Base-by-base conservation (phyloP, 2,888 invertebrate genomes). In the Choristoneura rosaceana region DNA sequence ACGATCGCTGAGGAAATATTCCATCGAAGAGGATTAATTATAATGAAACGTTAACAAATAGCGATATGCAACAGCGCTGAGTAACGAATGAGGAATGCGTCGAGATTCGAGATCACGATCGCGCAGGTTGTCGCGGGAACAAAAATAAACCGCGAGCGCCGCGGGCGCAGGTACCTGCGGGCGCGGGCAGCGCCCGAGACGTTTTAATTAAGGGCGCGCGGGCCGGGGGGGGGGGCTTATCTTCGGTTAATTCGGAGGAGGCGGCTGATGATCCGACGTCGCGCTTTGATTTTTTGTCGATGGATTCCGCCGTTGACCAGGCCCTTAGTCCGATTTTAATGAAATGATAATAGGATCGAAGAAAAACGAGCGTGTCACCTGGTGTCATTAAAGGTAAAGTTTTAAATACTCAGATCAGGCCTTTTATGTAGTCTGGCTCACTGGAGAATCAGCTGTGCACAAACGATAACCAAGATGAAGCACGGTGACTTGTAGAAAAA, bases 131-230 rank as follows among this genome's bases (percentile, higher is more conserved):
- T 76, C 68, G 70, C 74, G 75, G 68, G 69, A 69, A 70, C 74
- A 77, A 76, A 76, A 77, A 77, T 78, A 81, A 78, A 78, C 77
- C 68, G 77, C 78, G 75, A 75, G 73, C 75, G 43, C 43, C 74
- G 67, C 63, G 74, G 68, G 60, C 70, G 71, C 69, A 47, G 68
- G 59, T 33, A 66, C 74, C 73, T 62, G 74, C 68, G 67, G 47
- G 73, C 74, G 71, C 75, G 68, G 71, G 75, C 75, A 82, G 71
- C 75, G 68, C 70, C 75, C 75, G 82, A 82, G 83, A 84, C 81
- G 80, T 84, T 87, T 86, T 87, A 86, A 87, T 86, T 85, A 86
- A 82, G 84, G 79, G 71, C 69, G 74, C 69, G 69, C 61, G 70
- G 65, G 66, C 0, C 1, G 64, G 68, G 63, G 74, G 74, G 76